phyloP scores from a whole-genome alignment of 2,888 invertebrate species.

The Orthonevra nobilis region DNA sequence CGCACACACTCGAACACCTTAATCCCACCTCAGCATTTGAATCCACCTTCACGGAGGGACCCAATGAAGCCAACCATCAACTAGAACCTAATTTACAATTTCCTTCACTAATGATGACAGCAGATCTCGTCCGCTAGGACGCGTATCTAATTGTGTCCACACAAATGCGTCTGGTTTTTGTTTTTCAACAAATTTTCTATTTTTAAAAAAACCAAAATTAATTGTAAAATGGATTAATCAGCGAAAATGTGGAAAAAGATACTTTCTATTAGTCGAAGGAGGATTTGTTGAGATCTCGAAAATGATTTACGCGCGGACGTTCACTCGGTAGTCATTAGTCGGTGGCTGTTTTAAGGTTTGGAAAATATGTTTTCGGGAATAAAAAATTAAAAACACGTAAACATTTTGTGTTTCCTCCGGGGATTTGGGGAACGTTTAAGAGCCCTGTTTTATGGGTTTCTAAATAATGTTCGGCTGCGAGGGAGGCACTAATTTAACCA shows the following conservation, averaged over 20 bases:
- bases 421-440: no score
- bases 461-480: no score
- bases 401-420: no score
- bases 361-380: no score
- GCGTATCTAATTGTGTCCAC: slow-evolving; percentile 50
- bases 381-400: no score
- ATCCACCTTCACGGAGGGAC: slow-evolving; percentile 13
- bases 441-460: no score
- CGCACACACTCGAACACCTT: neutral
- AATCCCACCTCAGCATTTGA: slow-evolving; percentile 36
- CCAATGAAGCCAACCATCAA: slow-evolving; percentile 30
- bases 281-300: slow-evolving; percentile 28
- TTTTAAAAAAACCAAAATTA: slow-evolving; percentile 43
- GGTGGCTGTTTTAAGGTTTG: no score
- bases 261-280: neutral
- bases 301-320: slow-evolving; percentile 13
- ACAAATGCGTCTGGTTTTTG: slow-evolving; percentile 10
- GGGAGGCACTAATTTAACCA: no score
- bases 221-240: slow-evolving; percentile 59
- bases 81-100: slow-evolving; percentile 59
- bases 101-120: slow-evolving; percentile 63
- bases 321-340: no score
- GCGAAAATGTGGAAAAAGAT: no score
- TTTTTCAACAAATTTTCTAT: slow-evolving; percentile 20
- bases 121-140: slow-evolving; percentile 42